Evolutionary conservation across 1,140 invertebrate species (phyloP).

Genomic region (Macrotrachela quadricornifera): DNA sequence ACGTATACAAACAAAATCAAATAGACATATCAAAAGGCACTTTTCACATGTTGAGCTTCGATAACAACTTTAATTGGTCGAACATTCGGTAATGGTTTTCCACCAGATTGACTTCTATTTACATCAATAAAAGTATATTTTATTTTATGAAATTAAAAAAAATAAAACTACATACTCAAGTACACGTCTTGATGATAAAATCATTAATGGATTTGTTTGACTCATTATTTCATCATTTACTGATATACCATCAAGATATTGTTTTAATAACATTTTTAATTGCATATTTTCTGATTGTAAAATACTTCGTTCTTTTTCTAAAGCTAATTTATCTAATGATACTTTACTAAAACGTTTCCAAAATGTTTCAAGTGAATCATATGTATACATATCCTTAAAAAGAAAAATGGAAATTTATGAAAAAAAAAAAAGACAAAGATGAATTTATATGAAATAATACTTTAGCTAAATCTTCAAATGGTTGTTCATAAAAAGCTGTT

Average conservation of each 20-base stretch:
- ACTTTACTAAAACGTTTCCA: slow-evolving; percentile 33
- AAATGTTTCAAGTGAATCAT: slow-evolving; percentile 25
- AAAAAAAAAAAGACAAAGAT: no score
- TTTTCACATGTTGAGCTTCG: no score
- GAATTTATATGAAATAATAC: no score
- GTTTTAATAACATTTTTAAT: slow-evolving; percentile 25
- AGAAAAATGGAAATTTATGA: neutral
- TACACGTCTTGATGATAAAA: slow-evolving; percentile 5
- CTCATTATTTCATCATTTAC: slow-evolving; percentile 29
- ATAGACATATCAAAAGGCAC: no score
- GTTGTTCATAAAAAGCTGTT: slow-evolving; percentile 18
- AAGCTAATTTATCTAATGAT: slow-evolving; percentile 23
- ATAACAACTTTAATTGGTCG: no score
- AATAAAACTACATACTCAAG: no score
- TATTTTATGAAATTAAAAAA: no score
- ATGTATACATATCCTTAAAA: slow-evolving; percentile 24
- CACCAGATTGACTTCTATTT: no score
- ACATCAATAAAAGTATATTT: no score
- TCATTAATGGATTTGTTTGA: slow-evolving; percentile 27
- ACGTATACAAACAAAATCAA: no score
- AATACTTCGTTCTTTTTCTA: slow-evolving; percentile 25
- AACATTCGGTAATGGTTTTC: no score
- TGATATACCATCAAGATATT: slow-evolving; percentile 31
- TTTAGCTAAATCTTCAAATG: slow-evolving; percentile 18
- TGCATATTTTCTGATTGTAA: slow-evolving; percentile 25